A percentile compares a stretch with the other conserved stretches of the same genome.
phyloP scores from a whole-genome alignment of 1,140 invertebrate species.

The Drosophila micromelanica region DNA sequence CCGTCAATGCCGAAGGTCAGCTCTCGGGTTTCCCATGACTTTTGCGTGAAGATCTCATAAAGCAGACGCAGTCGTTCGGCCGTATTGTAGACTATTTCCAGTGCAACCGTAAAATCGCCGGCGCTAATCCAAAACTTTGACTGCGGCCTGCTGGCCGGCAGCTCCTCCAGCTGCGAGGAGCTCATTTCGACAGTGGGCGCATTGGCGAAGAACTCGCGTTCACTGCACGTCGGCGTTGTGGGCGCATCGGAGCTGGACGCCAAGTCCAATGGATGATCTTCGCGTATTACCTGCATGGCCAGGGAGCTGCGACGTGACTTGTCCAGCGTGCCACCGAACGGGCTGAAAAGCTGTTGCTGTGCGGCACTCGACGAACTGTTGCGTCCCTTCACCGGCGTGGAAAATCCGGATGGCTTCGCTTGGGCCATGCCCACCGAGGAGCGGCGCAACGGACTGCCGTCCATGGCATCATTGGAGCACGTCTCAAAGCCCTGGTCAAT shows the following conservation, averaged over 20 bases:
- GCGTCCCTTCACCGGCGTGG: conserved; percentile 67
- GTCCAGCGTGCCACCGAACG: conserved; percentile 48
- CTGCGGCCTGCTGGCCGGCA: conserved; percentile 9
- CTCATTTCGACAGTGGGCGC: conserved; percentile 68
- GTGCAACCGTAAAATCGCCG: conserved; percentile 63
- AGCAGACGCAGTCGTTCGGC: conserved; percentile 63
- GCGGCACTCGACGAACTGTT: conserved; percentile 2
- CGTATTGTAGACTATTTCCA: conserved; percentile 61
- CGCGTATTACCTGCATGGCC: conserved; percentile 76
- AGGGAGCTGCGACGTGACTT: conserved; percentile 68
- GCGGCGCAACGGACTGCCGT: conserved; percentile 63
- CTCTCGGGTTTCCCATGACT: conserved; percentile 64
- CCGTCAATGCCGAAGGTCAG: conserved; percentile 77
- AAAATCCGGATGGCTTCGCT: conserved; percentile 56
- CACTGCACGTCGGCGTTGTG: conserved; percentile 50
- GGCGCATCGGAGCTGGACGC: conserved; percentile 35
- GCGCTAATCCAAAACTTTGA: conserved; percentile 72
- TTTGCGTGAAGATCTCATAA: conserved; percentile 76
- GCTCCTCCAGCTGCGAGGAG: conserved; percentile 39
- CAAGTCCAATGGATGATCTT: conserved; percentile 72
- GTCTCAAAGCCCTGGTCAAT: conserved; percentile 80
- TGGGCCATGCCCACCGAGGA: conserved; percentile 13
- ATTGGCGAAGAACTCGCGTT: conserved; percentile 70
- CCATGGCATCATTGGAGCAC: conserved; percentile 69
- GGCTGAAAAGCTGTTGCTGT: conserved; percentile 65